phyloP scores from a whole-genome alignment of 2,888 invertebrate species.

The Pelosia muscerda region DNA sequence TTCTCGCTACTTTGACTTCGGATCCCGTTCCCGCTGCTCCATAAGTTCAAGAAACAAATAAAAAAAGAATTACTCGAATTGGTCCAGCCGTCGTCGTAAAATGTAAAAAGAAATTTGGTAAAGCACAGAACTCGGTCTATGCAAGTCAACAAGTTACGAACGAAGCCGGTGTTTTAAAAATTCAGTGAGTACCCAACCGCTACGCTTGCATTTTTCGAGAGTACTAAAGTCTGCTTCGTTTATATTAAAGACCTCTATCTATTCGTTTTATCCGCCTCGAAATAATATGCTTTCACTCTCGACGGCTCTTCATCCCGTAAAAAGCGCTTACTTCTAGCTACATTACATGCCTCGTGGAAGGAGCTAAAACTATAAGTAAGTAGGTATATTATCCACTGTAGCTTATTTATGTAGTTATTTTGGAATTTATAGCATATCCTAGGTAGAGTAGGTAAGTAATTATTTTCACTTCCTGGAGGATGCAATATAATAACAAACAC shows the following conservation, averaged over 20 bases:
- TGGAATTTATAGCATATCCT: neutral
- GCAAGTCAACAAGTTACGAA: constrained; percentile 56
- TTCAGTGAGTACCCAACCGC: constrained; percentile 78
- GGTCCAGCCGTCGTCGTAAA: too few relatives aligned
- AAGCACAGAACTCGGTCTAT: constrained; percentile 52
- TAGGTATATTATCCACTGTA: neutral
- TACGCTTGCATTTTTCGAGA: constrained; percentile 83
- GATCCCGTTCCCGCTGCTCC: too few relatives aligned
- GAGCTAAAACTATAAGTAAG: neutral
- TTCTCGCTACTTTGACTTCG: too few relatives aligned
- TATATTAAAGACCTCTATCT: constrained; percentile 87
- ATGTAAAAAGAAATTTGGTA: constrained; percentile 36
- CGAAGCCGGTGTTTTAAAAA: constrained; percentile 75
- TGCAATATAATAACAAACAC: too few relatives aligned
- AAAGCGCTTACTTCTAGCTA: constrained; percentile 50
- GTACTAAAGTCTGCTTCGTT: constrained; percentile 86
- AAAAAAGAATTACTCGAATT: too few relatives aligned
- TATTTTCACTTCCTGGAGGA: too few relatives aligned
- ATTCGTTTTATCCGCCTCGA: constrained; percentile 84
- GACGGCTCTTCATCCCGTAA: constrained; percentile 71
- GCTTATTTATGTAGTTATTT: neutral
- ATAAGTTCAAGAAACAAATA: too few relatives aligned
- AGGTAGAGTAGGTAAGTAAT: too few relatives aligned
- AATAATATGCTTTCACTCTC: constrained; percentile 84
- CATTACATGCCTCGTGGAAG: constrained; percentile 33